These are phyloP conservation scores for Pristionchus japonicus DNA, from an alignment of 2,888 invertebrate genomes.

Conservation along the genomic window DNA sequence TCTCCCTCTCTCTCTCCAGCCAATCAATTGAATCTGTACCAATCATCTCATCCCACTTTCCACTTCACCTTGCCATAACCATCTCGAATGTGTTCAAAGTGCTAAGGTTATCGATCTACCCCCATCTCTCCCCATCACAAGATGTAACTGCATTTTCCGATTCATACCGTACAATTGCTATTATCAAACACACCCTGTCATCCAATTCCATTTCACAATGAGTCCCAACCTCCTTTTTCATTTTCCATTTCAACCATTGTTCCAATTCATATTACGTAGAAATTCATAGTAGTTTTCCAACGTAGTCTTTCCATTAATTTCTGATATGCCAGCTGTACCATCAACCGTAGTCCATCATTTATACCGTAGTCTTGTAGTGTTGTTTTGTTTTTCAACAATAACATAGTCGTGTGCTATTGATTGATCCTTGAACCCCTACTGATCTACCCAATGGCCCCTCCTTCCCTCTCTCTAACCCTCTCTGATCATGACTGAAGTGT, in stretches of 20 bases:
- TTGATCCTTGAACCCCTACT: not conserved
- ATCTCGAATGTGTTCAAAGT: not conserved
- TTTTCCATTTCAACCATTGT: not conserved
- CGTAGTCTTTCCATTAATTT: not conserved
- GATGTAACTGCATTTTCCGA: not conserved
- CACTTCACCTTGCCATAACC: not conserved
- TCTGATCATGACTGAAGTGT: slow-evolving; percentile 2
- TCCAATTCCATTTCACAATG: not conserved
- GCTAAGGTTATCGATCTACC: not conserved
- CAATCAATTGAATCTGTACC: not conserved
- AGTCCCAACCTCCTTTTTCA: not conserved
- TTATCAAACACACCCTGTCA: not conserved
- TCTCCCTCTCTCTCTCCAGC: not conserved
- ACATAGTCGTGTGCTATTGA: not conserved
- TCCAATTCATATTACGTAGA: not conserved
- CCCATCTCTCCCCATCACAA: not conserved
- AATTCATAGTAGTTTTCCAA: not conserved
- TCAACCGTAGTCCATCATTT: not conserved
- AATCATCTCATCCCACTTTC: not conserved
- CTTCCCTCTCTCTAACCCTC: not conserved
- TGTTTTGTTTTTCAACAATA: not conserved
- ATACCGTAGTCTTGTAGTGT: not conserved
- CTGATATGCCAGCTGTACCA: not conserved
- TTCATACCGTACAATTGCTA: not conserved
- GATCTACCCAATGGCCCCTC: not conserved